Base-by-base conservation (phyloP, 2,888 invertebrate genomes). In the Drosophila flavopinicola region DNA sequence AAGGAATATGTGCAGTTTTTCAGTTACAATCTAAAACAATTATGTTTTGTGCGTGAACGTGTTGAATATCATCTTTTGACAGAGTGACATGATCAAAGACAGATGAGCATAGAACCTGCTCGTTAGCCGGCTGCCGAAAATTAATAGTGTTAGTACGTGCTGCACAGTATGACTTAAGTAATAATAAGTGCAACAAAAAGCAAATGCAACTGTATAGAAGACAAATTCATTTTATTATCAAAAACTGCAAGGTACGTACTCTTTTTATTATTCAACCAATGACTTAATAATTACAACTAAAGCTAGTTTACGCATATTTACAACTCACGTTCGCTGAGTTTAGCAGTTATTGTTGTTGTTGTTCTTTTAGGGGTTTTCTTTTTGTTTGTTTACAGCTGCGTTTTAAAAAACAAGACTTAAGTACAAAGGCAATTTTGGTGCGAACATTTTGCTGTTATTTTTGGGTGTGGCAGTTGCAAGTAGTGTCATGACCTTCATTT, bases 241-340 rank as follows among this genome's bases (percentile, higher is more conserved):
- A 2, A 33, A 68, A 66, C 39, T 76, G 58, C 63, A 60, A 51
- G 45, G 70, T 66, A 71, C 42, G 54, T 71, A 44, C 35, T 56
- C n/a, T 38, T 65, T 60, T 70, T 51, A 65, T 70, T 80, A 58
- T 66, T 66, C 54, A 79, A 77, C 63, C 59, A 30, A 29, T 65
- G 42, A 53, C 60, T 80, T 77, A 77, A 39, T 35, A 27, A 57
- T 47, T 61, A 65, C 17, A 60, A 49, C 61, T 78, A 67, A 59
- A 38, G 24, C 60, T 75, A 78, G 29, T 49, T 75, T 78, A 75
- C 45, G 25, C 38, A 15, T 75, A 76, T 76, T 37, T 80, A 74
- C 74, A 76, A 61, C 35, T 60, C 47, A 52, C 57, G 37, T 64
- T 59, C 42, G 49, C 45, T 24, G 42, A 44, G 9, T 9, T 11